Conservation (phyloP, 2,113 vertebrate species). For the Pithys albifrons region DNA sequence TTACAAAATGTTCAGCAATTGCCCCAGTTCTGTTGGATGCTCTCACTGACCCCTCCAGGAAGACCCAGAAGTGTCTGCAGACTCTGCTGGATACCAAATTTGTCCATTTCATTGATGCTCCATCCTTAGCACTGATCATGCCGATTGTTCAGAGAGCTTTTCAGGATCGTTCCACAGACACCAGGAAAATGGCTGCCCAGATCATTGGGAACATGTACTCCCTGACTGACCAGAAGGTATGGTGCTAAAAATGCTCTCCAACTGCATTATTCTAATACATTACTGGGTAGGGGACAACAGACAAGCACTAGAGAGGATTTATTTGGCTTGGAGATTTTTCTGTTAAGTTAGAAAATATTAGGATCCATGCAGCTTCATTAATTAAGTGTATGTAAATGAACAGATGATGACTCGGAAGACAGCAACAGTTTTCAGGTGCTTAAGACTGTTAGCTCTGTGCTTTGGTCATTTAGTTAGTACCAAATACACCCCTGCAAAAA, state of each 20-base stretch:
- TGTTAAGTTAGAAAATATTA: neutral
- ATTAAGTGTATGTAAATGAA: neutral
- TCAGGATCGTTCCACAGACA: slow-evolving; percentile 97
- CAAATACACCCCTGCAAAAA: neutral
- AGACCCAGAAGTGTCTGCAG: slow-evolving; percentile 94
- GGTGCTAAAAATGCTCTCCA: neutral
- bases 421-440: neutral
- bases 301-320: neutral
- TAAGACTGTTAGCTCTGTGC: neutral
- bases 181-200: slow-evolving; percentile 98
- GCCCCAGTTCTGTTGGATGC: slow-evolving; percentile 94
- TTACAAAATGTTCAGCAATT: slow-evolving; percentile 80
- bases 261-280: neutral
- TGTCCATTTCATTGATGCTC: slow-evolving; percentile 98
- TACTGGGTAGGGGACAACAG: neutral
- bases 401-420: neutral
- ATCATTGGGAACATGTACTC: slow-evolving; percentile 99
- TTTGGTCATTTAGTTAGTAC: neutral
- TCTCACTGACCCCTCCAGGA: slow-evolving; percentile 92
- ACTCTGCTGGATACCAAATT: slow-evolving; percentile 97
- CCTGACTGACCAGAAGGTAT: slow-evolving; percentile 96
- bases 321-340: neutral
- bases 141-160: slow-evolving; percentile 98
- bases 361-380: neutral
- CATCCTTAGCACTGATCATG: slow-evolving; percentile 97